These are phyloP conservation scores for Pyrochroa serraticornis DNA, from an alignment of 2,888 invertebrate genomes.

Conservation along the genomic window DNA sequence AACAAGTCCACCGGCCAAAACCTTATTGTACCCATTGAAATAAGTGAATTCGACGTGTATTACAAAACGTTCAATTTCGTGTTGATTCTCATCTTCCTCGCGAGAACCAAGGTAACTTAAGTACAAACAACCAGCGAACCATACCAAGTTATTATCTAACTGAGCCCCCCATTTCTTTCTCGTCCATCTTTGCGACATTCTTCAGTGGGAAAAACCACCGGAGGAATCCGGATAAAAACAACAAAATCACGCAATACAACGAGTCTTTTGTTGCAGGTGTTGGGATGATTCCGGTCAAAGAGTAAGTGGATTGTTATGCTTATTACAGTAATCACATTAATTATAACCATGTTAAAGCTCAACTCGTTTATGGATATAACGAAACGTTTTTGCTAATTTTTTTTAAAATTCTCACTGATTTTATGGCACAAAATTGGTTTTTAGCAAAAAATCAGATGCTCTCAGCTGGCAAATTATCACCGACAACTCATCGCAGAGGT, in stretches of 20 bases:
- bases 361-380: constrained; percentile 2
- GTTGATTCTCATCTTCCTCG: constrained; percentile 27
- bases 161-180: constrained; percentile 30
- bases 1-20: background rate
- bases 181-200: constrained; percentile 23
- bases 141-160: constrained; percentile 37
- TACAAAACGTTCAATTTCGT: constrained; percentile 17
- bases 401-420: background rate
- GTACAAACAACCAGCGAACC: constrained; percentile 40
- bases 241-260: constrained; percentile 7
- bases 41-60: constrained; percentile 17
- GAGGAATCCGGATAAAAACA: constrained; percentile 15
- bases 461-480: constrained; percentile 85
- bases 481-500: constrained; percentile 61
- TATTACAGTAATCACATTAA: constrained; percentile 5
- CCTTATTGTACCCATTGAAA: constrained; percentile 2
- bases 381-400: constrained; percentile 8
- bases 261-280: constrained; percentile 73
- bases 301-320: constrained; percentile 69
- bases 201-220: constrained; percentile 15
- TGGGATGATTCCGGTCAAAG: constrained; percentile 92
- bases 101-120: constrained; percentile 40
- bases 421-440: constrained; percentile 30
- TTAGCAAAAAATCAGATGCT: constrained; percentile 74
- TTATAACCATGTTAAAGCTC: constrained; percentile 10